Base-by-base conservation (phyloP, 2,113 vertebrate genomes). In the Nannospalax galili region DNA sequence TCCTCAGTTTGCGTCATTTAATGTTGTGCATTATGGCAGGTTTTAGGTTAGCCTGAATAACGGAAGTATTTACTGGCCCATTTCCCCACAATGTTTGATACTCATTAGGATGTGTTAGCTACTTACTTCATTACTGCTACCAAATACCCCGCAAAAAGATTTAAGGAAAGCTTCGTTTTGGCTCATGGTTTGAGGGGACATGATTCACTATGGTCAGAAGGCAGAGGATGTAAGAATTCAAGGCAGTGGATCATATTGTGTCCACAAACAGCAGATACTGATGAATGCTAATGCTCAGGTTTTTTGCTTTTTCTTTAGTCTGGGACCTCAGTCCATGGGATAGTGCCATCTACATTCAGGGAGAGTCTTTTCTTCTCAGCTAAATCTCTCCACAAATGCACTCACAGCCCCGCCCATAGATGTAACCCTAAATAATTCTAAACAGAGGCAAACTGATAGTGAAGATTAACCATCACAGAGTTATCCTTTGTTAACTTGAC, bases 331-430 rank as follows among this genome's bases (percentile, higher is more conserved):
- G 78, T 20, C n/a, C 56, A 60, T 37, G 32, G 20, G 11, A 37
- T 28, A 16, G 35, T 2, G 8, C 1, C 0, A 1, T 14, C 26
- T 32, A 28, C n/a, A 40, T 40, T 7, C 24, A 30, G 48, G 0
- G 10, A 1, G 30, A n/a, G 28, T 11, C 35, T 22, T 56, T 56
- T 16, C 28, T 35, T 17, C 30, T 56, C 56, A 28, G 15, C 17
- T 62, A 8, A 62, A n/a, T 7, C n/a, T 40, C 79, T 40, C 19
- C 58, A 6, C 37, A 40, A 30, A 40, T 26, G 24, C 3, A n/a
- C 58, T 62, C 14, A 10, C 11, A 9, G 4, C 8, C n/a, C 17
- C 40, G 24, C 14, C n/a, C n/a, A 62, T 56, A 62, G 24, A 7
- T 40, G 12, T 60, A 9, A 37, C 35, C 35, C 35, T 80, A 30